phyloP scores from a whole-genome alignment of 2,113 vertebrate genomes.

The Abramis brama region DNA sequence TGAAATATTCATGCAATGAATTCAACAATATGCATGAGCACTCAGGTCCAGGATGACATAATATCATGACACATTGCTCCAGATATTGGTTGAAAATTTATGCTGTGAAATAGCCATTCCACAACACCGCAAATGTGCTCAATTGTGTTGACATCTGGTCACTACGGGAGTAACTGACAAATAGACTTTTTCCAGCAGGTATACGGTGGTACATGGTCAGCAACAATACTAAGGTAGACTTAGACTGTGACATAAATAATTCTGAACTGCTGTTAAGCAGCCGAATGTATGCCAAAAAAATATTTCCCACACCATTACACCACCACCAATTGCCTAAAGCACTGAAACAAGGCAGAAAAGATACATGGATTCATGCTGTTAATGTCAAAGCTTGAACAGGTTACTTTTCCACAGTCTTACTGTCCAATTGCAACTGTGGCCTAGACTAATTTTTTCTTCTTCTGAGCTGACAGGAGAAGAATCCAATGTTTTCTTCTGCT shows the following conservation, averaged over 20 bases:
- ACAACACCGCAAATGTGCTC: neutral
- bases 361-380: neutral
- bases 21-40: neutral
- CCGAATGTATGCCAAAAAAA: neutral
- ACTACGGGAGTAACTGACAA: neutral
- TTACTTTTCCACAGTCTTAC: neutral
- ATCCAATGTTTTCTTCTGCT: neutral
- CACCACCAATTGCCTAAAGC: neutral
- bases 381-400: neutral
- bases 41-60: neutral
- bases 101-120: neutral
- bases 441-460: neutral
- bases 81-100: neutral
- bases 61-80: neutral
- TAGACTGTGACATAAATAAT: neutral
- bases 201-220: neutral
- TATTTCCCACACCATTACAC: neutral
- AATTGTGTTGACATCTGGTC: neutral
- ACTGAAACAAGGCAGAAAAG: neutral
- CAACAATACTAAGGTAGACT: neutral
- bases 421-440: neutral
- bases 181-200: neutral
- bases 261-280: neutral
- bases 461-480: neutral
- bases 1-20: neutral